phyloP scores from a whole-genome alignment of 2,797 vertebrate species.

The Lepilemur septentrionalis region DNA sequence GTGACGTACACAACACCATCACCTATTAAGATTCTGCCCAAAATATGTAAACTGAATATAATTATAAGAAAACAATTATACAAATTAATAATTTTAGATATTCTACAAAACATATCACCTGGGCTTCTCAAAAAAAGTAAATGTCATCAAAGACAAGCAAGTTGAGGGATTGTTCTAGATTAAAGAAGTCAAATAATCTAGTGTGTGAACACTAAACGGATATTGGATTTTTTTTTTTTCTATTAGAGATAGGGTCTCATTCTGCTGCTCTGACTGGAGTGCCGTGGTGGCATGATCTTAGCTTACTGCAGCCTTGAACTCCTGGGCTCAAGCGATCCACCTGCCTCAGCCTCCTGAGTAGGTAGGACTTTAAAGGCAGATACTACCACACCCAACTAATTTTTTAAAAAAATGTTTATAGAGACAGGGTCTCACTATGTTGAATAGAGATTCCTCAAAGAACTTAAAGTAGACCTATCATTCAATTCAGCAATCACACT shows the following conservation, averaged over 20 bases:
- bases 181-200: background rate
- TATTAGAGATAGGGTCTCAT: background rate
- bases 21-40: background rate
- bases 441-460: background rate
- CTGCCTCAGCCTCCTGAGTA: background rate
- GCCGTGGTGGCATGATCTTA: background rate
- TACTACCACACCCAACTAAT: background rate
- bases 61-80: background rate
- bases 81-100: background rate
- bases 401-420: background rate
- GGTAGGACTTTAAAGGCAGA: background rate
- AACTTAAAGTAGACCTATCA: background rate
- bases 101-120: conserved; percentile 4
- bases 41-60: conserved; percentile 3
- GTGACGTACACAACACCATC: background rate
- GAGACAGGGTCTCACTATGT: background rate
- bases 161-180: background rate
- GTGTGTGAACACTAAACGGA: background rate
- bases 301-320: background rate
- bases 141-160: background rate
- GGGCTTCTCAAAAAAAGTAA: background rate
- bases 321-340: background rate
- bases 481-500: background rate
- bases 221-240: background rate
- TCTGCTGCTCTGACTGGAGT: background rate